phyloP scores from a whole-genome alignment of 2,113 vertebrate genomes.

The Serilophus lunatus region DNA sequence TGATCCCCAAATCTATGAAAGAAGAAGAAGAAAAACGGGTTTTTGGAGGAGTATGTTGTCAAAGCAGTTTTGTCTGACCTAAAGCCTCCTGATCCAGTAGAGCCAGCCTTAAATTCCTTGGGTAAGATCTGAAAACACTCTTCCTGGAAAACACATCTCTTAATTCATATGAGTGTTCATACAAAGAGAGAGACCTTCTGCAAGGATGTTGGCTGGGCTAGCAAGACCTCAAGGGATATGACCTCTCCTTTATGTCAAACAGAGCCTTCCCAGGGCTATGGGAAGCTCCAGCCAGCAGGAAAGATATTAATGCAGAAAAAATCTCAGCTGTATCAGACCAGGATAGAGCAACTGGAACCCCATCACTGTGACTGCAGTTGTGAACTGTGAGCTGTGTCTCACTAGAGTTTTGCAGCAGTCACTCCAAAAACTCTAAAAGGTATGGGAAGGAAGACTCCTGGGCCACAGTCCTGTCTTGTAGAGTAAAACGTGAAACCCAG shows the following conservation, averaged over 20 bases:
- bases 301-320: background rate
- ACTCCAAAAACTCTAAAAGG: background rate
- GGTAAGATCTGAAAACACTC: background rate
- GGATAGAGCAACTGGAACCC: background rate
- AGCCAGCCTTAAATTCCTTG: background rate
- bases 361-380: background rate
- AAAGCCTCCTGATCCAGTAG: background rate
- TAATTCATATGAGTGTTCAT: background rate
- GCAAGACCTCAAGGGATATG: background rate
- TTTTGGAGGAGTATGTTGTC: background rate
- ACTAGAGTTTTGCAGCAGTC: background rate
- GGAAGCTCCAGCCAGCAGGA: background rate
- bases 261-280: background rate
- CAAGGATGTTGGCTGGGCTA: background rate
- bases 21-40: fast-evolving
- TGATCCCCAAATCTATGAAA: background rate
- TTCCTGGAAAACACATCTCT: background rate
- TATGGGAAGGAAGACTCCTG: background rate
- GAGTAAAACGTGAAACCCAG: background rate
- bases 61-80: background rate
- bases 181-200: background rate
- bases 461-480: background rate
- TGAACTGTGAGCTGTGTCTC: background rate
- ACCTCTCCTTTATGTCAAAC: background rate
- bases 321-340: background rate